A percentile compares a stretch with the other conserved stretches of the same genome.
phyloP scores from a whole-genome alignment of 2,113 vertebrate genomes.

The Etheostoma cragini region DNA sequence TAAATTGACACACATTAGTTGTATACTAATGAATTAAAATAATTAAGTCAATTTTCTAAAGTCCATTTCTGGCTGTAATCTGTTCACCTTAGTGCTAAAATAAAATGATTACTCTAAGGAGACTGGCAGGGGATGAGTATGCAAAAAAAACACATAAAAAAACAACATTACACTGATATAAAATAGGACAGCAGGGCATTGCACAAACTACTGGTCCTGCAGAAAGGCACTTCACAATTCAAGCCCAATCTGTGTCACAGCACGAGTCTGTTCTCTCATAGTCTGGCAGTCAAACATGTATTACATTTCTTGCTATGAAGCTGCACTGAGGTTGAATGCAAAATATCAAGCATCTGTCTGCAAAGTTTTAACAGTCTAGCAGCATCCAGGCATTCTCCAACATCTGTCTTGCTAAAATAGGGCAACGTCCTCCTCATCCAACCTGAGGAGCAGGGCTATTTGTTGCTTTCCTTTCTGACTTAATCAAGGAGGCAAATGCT shows the following conservation, averaged over 20 bases:
- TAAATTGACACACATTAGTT: slow-evolving; percentile 25
- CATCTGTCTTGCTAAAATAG: slow-evolving; percentile 46
- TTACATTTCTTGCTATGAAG: slow-evolving; percentile 46
- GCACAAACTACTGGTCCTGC: slow-evolving; percentile 11
- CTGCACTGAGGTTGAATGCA: slow-evolving; percentile 24
- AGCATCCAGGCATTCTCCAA: slow-evolving; percentile 16
- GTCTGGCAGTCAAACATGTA: slow-evolving; percentile 41
- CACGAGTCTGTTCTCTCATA: slow-evolving; percentile 37
- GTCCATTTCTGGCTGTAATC: slow-evolving; percentile 25
- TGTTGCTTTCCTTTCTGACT: slow-evolving; percentile 15
- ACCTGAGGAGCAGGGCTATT: slow-evolving; percentile 14
- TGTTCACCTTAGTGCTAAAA: slow-evolving; percentile 19
- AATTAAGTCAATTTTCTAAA: slow-evolving; percentile 4
- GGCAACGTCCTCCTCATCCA: slow-evolving; percentile 14
- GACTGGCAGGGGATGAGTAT: slow-evolving; percentile 16
- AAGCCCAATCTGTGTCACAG: slow-evolving; percentile 57
- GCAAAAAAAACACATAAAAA: slow-evolving; percentile 9
- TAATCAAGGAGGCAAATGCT: slow-evolving; percentile 45
- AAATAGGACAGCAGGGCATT: slow-evolving; percentile 13
- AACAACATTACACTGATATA: slow-evolving; percentile 4
- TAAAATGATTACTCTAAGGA: slow-evolving; percentile 18
- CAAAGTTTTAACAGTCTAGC: slow-evolving; percentile 51
- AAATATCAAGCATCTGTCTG: slow-evolving; percentile 48
- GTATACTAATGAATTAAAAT: slow-evolving; percentile 30
- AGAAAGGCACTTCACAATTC: slow-evolving; percentile 34